These are phyloP conservation scores for Mesitornis unicolor DNA, from an alignment of 2,113 vertebrate genomes.

Conservation along the genomic window DNA sequence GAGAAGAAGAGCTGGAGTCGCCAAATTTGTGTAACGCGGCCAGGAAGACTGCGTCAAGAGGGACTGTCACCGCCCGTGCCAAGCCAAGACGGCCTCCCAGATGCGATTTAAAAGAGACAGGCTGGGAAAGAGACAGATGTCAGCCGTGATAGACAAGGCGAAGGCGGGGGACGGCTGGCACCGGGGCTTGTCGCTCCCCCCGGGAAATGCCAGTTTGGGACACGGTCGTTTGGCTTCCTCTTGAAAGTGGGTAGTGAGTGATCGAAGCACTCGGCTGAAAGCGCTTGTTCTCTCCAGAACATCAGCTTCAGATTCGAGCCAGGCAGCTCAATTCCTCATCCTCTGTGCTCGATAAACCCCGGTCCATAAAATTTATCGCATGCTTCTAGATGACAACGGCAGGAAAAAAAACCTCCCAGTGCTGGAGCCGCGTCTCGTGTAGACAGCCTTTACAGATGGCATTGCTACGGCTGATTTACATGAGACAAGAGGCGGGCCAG, in stretches of 20 bases:
- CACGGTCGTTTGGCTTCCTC: neutral
- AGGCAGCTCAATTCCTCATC: constrained; percentile 58
- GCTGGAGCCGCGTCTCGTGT: neutral
- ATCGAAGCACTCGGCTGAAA: neutral
- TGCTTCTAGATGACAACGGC: constrained; percentile 57
- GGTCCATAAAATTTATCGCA: constrained; percentile 61
- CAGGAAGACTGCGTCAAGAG: constrained; percentile 30
- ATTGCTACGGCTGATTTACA: constrained; percentile 15
- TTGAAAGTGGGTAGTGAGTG: neutral
- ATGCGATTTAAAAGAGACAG: neutral
- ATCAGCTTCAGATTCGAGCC: constrained; percentile 30
- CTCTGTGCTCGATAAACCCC: constrained; percentile 55
- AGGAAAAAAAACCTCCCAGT: neutral
- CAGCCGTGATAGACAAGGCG: neutral
- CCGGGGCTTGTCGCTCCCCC: fast-evolving
- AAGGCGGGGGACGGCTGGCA: neutral
- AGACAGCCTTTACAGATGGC: constrained; percentile 45
- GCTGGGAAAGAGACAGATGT: neutral
- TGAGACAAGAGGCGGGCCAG: neutral
- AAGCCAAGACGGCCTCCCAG: neutral
- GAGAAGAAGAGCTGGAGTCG: neutral
- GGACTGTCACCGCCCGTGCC: neutral
- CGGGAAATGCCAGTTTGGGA: fast-evolving
- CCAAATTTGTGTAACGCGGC: neutral
- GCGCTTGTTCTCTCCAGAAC: neutral